These are phyloP conservation scores for Pycnonotus jocosus DNA, from an alignment of 2,113 vertebrate genomes.

Conservation along the genomic window DNA sequence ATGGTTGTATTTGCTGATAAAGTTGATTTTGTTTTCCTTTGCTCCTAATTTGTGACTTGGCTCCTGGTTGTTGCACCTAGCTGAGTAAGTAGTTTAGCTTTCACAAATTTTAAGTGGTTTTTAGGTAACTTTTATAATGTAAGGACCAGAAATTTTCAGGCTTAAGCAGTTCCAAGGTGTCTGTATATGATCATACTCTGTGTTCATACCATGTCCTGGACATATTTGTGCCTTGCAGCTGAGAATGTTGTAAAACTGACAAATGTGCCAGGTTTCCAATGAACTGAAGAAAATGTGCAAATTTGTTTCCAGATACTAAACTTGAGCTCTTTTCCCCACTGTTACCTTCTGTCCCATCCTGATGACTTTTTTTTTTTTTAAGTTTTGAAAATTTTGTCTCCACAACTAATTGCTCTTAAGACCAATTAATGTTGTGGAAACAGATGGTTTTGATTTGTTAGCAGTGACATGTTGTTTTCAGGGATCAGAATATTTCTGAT, in stretches of 20 bases:
- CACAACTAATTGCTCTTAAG: slow-evolving; percentile 6
- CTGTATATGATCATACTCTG: not conserved
- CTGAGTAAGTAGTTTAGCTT: not conserved
- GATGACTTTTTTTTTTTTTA: not conserved
- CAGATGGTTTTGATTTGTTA: slow-evolving; percentile 55
- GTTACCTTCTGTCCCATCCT: not conserved
- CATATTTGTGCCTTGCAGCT: not conserved
- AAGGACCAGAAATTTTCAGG: not conserved
- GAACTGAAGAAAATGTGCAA: not conserved
- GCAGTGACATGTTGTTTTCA: not conserved
- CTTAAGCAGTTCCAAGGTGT: not conserved
- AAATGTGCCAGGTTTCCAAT: not conserved
- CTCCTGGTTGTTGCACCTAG: not conserved
- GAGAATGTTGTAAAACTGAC: not conserved
- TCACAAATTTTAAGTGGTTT: not conserved
- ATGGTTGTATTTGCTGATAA: not conserved
- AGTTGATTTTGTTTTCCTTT: not conserved
- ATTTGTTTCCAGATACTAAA: not conserved
- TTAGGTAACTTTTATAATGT: not conserved
- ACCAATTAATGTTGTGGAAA: slow-evolving; percentile 12
- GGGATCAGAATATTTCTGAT: not conserved
- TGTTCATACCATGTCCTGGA: not conserved
- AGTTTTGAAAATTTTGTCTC: not conserved
- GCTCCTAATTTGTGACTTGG: not conserved
- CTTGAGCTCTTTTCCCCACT: not conserved